These are phyloP conservation scores for Apamea crenata DNA, from an alignment of 2,888 invertebrate species.

Conservation along the genomic window DNA sequence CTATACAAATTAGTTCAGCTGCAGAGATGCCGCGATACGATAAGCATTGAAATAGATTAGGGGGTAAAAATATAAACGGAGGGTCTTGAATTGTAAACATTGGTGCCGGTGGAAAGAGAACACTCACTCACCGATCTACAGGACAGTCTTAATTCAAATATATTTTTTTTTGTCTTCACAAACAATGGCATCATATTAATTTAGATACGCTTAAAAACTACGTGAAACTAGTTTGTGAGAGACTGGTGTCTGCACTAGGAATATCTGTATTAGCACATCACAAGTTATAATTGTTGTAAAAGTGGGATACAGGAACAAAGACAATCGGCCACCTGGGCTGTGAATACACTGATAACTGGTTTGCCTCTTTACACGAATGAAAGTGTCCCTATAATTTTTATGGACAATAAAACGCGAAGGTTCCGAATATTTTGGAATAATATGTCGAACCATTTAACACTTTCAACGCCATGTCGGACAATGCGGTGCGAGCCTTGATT, in stretches of 20 bases:
- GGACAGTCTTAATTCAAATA: not conserved
- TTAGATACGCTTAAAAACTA: not conserved
- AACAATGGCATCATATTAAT: not conserved
- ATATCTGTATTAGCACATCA: not conserved
- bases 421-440: not conserved
- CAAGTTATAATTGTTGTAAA: not conserved
- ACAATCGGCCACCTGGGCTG: not conserved
- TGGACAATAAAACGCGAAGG: not conserved
- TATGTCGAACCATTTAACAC: not conserved
- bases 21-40: conserved; percentile 22
- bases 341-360: not conserved
- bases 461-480: not conserved
- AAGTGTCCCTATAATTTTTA: no score
- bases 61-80: conserved; percentile 9
- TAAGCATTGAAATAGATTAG: conserved; percentile 19
- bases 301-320: no score
- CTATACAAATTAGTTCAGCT: conserved; percentile 28
- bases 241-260: not conserved
- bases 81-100: conserved; percentile 20
- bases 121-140: not conserved
- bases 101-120: not conserved
- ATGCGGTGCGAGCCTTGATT: not conserved
- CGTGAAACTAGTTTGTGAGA: not conserved
- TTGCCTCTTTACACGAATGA: not conserved
- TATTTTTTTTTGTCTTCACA: no score